phyloP scores from a whole-genome alignment of 2,797 vertebrate species.

The Phoxinus dragarum region DNA sequence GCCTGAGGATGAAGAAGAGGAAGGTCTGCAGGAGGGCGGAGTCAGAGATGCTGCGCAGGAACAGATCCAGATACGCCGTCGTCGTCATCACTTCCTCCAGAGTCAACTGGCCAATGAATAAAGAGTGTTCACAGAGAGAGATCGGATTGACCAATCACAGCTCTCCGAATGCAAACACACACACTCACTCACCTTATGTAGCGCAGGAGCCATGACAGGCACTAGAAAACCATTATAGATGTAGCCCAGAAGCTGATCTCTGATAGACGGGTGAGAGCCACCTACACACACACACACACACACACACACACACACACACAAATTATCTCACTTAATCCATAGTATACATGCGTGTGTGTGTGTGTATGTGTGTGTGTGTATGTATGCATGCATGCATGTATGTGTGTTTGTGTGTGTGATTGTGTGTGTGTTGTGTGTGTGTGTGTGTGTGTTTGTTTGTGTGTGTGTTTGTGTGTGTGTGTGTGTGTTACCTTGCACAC shows the following conservation, averaged over 20 bases:
- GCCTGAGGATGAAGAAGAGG: slow-evolving; percentile 91
- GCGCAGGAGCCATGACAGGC: slow-evolving; percentile 93
- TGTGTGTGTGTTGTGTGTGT: background rate
- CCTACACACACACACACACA: slow-evolving; percentile 72
- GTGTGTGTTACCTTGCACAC: slow-evolving; percentile 86
- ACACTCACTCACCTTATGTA: slow-evolving; percentile 87
- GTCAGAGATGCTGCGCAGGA: slow-evolving; percentile 88
- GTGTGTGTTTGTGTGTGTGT: background rate
- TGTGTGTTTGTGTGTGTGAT: background rate
- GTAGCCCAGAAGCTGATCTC: slow-evolving; percentile 90
- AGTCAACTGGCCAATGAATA: slow-evolving; percentile 78
- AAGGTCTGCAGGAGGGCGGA: slow-evolving; percentile 92
- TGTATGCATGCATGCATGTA: too few relatives aligned
- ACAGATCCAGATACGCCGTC: slow-evolving; percentile 94
- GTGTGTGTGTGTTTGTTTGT: background rate
- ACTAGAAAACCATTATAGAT: slow-evolving; percentile 97
- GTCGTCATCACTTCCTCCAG: slow-evolving; percentile 98
- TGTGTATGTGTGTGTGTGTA: background rate
- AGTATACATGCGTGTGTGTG: background rate
- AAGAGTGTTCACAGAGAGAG: background rate
- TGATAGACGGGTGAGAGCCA: slow-evolving; percentile 90
- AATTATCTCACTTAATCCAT: background rate
- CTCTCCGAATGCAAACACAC: background rate
- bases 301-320: background rate
- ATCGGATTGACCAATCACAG: slow-evolving; percentile 2